Conservation (phyloP, 2,113 vertebrate species). For the Tragelaphus imberbis region DNA sequence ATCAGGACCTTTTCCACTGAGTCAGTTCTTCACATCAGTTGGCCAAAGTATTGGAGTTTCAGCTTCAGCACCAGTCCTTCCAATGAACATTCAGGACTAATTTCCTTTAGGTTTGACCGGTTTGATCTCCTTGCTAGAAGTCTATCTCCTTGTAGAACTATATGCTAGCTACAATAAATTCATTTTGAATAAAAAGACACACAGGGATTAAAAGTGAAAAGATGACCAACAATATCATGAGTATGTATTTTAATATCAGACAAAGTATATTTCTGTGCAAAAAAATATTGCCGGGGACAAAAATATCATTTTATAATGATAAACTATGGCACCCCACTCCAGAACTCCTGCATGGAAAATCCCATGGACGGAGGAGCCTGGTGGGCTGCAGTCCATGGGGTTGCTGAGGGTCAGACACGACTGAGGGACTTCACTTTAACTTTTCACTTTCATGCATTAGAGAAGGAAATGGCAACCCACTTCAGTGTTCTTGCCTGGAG, state of each 20-base stretch:
- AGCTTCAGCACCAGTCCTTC: not conserved
- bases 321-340: too few relatives aligned
- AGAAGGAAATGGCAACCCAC: too few relatives aligned
- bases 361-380: too few relatives aligned
- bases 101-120: not conserved
- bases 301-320: not conserved
- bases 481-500: too few relatives aligned
- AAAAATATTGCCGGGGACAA: not conserved
- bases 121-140: not conserved
- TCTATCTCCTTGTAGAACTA: not conserved
- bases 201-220: not conserved
- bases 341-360: too few relatives aligned
- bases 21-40: not conserved
- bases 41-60: not conserved
- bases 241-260: not conserved
- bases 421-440: too few relatives aligned
- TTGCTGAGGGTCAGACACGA: too few relatives aligned
- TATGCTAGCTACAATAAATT: not conserved
- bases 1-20: not conserved
- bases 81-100: not conserved
- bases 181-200: not conserved
- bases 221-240: not conserved
- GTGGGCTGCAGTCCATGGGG: too few relatives aligned
- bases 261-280: not conserved
- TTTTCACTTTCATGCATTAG: too few relatives aligned